Conservation (phyloP, 2,797 vertebrate species). For the Hafferia zeledoni region DNA sequence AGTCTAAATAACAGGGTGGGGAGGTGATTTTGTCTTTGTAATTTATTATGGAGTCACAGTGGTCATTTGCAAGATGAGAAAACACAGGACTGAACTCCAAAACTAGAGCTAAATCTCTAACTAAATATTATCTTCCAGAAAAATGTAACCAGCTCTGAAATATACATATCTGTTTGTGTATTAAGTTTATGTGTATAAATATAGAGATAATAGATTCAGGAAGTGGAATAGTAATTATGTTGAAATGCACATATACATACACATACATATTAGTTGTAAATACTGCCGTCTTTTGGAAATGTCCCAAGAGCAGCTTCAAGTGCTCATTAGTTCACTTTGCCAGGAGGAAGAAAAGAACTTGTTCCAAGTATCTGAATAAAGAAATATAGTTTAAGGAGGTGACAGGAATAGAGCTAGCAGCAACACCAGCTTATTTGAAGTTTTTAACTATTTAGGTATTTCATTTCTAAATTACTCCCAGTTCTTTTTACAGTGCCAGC, state of each 20-base stretch:
- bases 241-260: neutral
- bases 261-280: neutral
- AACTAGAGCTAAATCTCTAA: neutral
- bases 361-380: constrained; percentile 60
- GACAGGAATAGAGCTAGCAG: constrained; percentile 55
- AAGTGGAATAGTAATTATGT: neutral
- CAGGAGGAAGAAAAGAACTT: constrained; percentile 60
- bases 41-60: neutral
- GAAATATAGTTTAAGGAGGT: constrained; percentile 26
- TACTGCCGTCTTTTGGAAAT: neutral
- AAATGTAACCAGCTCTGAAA: neutral
- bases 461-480: constrained; percentile 20
- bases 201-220: neutral
- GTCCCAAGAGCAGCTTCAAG: neutral
- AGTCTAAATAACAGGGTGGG: neutral
- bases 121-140: neutral
- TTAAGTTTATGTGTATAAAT: neutral
- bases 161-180: neutral
- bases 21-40: neutral
- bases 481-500: neutral
- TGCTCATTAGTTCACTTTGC: neutral
- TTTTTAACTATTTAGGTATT: constrained; percentile 42
- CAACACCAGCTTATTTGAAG: constrained; percentile 7
- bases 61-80: neutral
- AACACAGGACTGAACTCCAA: neutral